Base-by-base conservation (phyloP, 2,888 invertebrate species). In the Priocnemis perturbator region DNA sequence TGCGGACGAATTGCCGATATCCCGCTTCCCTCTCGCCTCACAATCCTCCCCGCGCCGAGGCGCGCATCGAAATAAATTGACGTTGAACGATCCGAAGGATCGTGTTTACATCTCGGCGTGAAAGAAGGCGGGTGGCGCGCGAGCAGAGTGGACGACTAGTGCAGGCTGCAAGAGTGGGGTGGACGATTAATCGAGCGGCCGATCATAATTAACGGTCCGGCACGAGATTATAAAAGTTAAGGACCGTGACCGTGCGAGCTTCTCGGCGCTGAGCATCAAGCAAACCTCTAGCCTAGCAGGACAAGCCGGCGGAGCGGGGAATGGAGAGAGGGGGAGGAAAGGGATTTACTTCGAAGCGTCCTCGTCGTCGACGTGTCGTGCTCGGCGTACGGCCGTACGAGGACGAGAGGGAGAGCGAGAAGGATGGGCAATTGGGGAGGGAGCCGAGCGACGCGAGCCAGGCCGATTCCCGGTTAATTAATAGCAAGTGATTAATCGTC, bases 401-500 rank as follows among this genome's bases (percentile, higher is more conserved):
- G 11, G 37, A 37, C 4, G 37, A 37, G 19, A 30, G 45, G 44
- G 3, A 56, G 52, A 20, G 59, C 37, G 37, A 20, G 59, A 37
- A 58, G 3, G 50, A 26, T 60, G 61, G 64, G 7, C 53, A 45
- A 48, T 11, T 45, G 26, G 47, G 45, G 26, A 50, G 58, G 37
- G 48, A 57, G 64, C 44, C 56, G 59, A 68, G 58, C 37, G 17
- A 45, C 1, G 56, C 37, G 53, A 44, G 56, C 20, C 19, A 52
- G 53, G 71, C 67, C 78, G 79, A 85, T 83, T 81, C 76, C 76
- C 77, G 80, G 86, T 86, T 86, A 87, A 87, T 87, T 87, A 86
- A 87, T 87, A 85, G 83, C 81, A 74, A 83, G 82, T 85, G 85
- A 87, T 87, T 87, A 87, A 87, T 87, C 85, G 85, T 79, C 76